These are phyloP conservation scores for Heliconius cydno DNA, from an alignment of 2,888 invertebrate species.

Conservation along the genomic window DNA sequence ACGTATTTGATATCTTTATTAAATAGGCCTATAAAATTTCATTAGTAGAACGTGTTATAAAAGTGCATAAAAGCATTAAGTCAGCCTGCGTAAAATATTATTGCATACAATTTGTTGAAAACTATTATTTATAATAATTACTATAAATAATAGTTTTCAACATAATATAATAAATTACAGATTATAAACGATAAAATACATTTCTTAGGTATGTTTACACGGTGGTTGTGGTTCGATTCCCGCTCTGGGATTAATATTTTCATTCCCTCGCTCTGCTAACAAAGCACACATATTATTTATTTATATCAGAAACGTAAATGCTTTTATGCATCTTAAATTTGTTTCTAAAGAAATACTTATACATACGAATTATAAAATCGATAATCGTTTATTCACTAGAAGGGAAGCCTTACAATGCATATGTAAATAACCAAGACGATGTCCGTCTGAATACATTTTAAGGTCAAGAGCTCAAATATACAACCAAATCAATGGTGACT, in stretches of 20 bases:
- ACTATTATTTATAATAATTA: no score
- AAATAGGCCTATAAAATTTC: background rate
- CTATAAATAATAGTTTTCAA: no score
- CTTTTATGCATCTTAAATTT: background rate
- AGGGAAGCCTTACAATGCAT: conserved; percentile 10
- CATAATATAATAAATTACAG: no score
- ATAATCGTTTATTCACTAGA: conserved; percentile 16
- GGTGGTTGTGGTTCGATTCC: no score
- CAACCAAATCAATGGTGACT: background rate
- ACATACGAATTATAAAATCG: conserved; percentile 22
- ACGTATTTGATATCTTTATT: background rate
- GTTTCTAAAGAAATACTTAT: background rate
- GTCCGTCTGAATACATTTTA: conserved; percentile 28
- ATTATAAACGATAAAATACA: background rate
- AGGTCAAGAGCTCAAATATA: conserved; percentile 24
- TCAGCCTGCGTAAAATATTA: background rate
- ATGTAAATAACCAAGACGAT: conserved; percentile 34
- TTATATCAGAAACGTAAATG: no score
- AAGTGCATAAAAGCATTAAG: background rate
- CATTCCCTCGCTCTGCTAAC: no score
- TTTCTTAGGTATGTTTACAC: background rate
- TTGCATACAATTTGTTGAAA: background rate
- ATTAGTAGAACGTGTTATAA: background rate
- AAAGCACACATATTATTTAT: no score
- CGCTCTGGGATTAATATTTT: no score